Evolutionary conservation across 2,797 vertebrate species (phyloP), one percentile per base, ranked within the genome.

Genomic region (Amniataba percoides): DNA sequence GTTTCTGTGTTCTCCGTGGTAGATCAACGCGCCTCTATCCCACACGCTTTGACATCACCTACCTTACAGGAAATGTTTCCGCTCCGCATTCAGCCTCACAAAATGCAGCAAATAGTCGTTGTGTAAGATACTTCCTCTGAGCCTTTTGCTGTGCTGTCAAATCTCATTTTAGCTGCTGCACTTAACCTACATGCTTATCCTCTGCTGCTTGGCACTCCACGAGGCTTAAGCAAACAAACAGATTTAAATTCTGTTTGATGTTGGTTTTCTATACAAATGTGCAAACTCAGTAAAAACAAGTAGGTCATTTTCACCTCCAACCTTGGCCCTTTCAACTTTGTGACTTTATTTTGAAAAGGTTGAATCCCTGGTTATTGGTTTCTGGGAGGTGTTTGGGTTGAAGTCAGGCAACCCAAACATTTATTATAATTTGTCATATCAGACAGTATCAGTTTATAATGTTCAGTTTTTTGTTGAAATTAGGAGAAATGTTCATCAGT

Each of bases 81-180:
- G 10, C 69, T 85, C 70, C 14, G 58, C 63, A 58, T 66, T 73
- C 76, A 73, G 61, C 69, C 4, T 18, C 57, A 56, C 53, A 65
- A 69, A 65, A 78, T 69, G 15, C 18, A 42, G 64, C 56, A 81
- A 75, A 71, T 16, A 31, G 66, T 51, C 8, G 39, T 84, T 81
- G 80, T 49, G 83, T 77, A 80, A 83, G 88, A 79, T 36, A 42
- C 56, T 58, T 78, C 45, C 74, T 75, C 67, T 79, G 76, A 79
- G 82, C 51, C 62, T 70, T 89, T 76, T 65, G 57, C 75, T 67
- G 59, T 15, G n/a, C 83, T 66, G 82, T 89, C 88, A 66, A 39
- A 81, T 83, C 82, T 71, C 51, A 73, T 89, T 82, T 73, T 71
- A 31, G 46, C 75, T 61, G 63, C 10, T 60, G 73, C 81, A 57